phyloP scores from a whole-genome alignment of 1,140 invertebrate genomes.

The Drosophila malerkotliana region DNA sequence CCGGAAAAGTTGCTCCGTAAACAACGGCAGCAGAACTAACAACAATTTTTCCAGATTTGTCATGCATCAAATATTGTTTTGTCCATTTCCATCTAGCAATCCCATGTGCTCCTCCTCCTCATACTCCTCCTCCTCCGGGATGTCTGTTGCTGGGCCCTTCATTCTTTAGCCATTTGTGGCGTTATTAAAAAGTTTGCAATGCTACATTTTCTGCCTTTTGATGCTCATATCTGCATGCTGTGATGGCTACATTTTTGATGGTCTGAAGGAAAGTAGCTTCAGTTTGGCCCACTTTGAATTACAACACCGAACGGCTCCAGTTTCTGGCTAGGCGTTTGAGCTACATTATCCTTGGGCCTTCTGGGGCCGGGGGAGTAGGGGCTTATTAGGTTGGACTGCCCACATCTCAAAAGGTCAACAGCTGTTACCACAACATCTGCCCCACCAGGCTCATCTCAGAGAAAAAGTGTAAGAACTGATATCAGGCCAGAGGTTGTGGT shows the following conservation, averaged over 20 bases:
- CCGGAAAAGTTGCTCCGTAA: conserved; percentile 20
- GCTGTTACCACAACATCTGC: conserved; percentile 28
- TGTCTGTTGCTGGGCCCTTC: conserved; percentile 19
- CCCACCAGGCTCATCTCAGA: not conserved
- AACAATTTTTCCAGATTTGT: conserved; percentile 55
- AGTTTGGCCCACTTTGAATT: conserved; percentile 31
- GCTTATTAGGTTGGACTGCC: conserved; percentile 29
- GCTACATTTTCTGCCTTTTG: conserved; percentile 28
- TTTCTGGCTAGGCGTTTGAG: conserved; percentile 3
- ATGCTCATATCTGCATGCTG: conserved; percentile 12
- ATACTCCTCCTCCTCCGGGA: not conserved
- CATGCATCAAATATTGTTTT: conserved; percentile 65
- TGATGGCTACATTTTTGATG: conserved; percentile 60
- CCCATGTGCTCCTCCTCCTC: not conserved
- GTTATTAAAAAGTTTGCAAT: conserved; percentile 78
- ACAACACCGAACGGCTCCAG: conserved; percentile 3
- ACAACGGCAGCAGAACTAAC: conserved; percentile 11
- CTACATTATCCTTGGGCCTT: conserved; percentile 2
- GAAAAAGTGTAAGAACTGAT: not conserved
- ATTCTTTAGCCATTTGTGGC: conserved; percentile 49
- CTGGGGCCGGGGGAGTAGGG: conserved; percentile 2
- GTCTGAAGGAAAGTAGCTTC: conserved; percentile 41
- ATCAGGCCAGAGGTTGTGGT: not conserved
- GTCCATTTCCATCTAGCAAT: conserved; percentile 48
- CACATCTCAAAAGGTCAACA: conserved; percentile 33